Conservation (phyloP, 2,888 invertebrate genomes). For the Heterodera filipjevi region DNA sequence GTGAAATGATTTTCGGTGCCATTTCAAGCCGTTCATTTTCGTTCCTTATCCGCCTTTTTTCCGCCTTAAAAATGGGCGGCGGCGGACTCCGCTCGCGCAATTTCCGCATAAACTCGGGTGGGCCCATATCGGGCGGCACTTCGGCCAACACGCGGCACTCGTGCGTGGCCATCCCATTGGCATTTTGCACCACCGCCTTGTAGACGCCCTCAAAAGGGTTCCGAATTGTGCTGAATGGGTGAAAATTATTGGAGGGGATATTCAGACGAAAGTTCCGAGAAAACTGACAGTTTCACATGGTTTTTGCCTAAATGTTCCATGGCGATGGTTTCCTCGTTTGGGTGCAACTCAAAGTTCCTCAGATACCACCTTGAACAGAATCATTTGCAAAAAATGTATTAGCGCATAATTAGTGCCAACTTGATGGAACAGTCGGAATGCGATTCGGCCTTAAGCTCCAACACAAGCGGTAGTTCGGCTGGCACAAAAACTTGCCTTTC, state of each 20-base stretch:
- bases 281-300: conserved; percentile 10
- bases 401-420: no score
- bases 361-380: conserved; percentile 53
- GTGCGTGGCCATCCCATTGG: conserved; percentile 43
- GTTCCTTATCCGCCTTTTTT: conserved; percentile 4
- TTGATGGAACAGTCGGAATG: conserved; percentile 15
- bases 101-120: conserved; percentile 22
- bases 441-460: conserved; percentile 45
- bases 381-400: background rate
- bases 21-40: background rate
- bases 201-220: conserved; percentile 63
- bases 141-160: conserved; percentile 42
- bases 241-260: background rate
- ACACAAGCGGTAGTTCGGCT: conserved; percentile 42
- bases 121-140: conserved; percentile 22
- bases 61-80: conserved; percentile 21
- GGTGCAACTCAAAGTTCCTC: conserved; percentile 53
- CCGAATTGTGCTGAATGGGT: conserved; percentile 46
- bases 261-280: background rate
- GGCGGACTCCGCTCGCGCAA: background rate
- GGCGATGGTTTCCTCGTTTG: conserved; percentile 27
- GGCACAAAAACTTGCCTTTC: conserved; percentile 43
- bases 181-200: conserved; percentile 48
- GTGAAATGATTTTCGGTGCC: conserved; percentile 49
- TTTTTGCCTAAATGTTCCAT: conserved; percentile 12